phyloP scores from a whole-genome alignment of 2,888 invertebrate species.

The Melieria omissa region DNA sequence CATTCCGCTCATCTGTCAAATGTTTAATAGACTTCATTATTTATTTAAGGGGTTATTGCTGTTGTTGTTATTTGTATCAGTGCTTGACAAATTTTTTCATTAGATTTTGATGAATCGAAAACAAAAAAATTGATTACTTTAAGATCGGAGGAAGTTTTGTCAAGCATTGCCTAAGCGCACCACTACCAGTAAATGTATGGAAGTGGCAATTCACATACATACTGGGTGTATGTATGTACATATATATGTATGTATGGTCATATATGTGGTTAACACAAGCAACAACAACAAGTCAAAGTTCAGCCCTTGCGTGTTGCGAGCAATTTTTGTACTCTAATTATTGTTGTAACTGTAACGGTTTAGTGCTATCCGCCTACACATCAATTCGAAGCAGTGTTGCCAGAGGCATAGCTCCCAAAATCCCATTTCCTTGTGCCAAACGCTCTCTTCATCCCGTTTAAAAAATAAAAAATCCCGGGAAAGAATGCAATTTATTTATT shows the following conservation, averaged over 20 bases:
- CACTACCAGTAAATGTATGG: too few relatives aligned
- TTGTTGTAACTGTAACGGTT: too few relatives aligned
- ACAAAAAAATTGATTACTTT: neutral
- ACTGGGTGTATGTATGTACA: neutral
- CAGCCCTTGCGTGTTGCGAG: neutral
- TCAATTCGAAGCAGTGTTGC: too few relatives aligned
- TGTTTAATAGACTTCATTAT: slow-evolving; percentile 50
- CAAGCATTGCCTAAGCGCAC: neutral
- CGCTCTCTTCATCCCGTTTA: too few relatives aligned
- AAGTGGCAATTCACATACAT: too few relatives aligned
- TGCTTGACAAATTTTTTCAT: slow-evolving; percentile 31
- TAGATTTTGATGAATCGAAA: slow-evolving; percentile 20
- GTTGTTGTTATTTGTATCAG: slow-evolving; percentile 15
- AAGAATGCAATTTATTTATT: too few relatives aligned
- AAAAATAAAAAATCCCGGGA: too few relatives aligned
- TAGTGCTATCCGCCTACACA: too few relatives aligned
- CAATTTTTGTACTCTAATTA: too few relatives aligned
- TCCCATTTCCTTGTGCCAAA: too few relatives aligned
- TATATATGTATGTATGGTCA: neutral
- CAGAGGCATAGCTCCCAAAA: too few relatives aligned
- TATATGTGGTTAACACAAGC: neutral
- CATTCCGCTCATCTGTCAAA: slow-evolving; percentile 50
- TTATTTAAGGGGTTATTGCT: slow-evolving; percentile 38
- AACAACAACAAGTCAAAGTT: slow-evolving; percentile 13
- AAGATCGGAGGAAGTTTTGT: neutral